Evolutionary conservation across 2,888 invertebrate genomes (phyloP), one percentile per base, ranked within the genome.

Genomic region (Cryptops parisi): DNA sequence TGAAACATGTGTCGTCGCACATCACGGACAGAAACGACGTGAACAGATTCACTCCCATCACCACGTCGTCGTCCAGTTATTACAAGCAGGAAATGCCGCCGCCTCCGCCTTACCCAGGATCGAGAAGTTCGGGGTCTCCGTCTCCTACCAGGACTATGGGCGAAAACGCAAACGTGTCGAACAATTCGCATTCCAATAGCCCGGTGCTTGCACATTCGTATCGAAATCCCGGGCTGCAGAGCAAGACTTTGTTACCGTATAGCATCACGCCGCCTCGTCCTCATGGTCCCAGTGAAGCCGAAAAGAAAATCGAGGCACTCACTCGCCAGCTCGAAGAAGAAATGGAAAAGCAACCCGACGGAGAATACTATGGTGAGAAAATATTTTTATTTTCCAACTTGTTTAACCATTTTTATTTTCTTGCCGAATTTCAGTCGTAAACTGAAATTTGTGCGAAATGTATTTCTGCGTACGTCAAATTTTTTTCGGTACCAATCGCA

Each of bases 331-430:
- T 93, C 58, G 93, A 93, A 68, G 90, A 90, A 67, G 90, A 93
- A 74, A 87, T 96, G 82, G 94, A 94, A 68, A 84, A 87, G 63
- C 85, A 87, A 64, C 89, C 90, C 62, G 87, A 90, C 68, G 93
- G 91, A 61, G 94, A 94, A 74, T 94, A 91, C 71, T 94, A 93
- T 75, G 94, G 94, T 90, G 73, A 75, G 75, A 59, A 9, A 33
- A n/a, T n/a, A n/a, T n/a, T n/a, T n/a, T n/a, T n/a, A n/a, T n/a
- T n/a, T n/a, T n/a, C n/a, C n/a, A n/a, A n/a, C n/a, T n/a, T n/a
- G n/a, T n/a, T n/a, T n/a, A n/a, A n/a, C n/a, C n/a, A n/a, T n/a
- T n/a, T n/a, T n/a, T n/a, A n/a, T n/a, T n/a, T n/a, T n/a, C n/a
- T n/a, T n/a, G n/a, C n/a, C n/a, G n/a, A n/a, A n/a, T n/a, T n/a